Evolutionary conservation across 92 coral and sea anemone species (phyloP), one percentile per base, ranked within the genome.

Genomic region (Pocillopora grandis): DNA sequence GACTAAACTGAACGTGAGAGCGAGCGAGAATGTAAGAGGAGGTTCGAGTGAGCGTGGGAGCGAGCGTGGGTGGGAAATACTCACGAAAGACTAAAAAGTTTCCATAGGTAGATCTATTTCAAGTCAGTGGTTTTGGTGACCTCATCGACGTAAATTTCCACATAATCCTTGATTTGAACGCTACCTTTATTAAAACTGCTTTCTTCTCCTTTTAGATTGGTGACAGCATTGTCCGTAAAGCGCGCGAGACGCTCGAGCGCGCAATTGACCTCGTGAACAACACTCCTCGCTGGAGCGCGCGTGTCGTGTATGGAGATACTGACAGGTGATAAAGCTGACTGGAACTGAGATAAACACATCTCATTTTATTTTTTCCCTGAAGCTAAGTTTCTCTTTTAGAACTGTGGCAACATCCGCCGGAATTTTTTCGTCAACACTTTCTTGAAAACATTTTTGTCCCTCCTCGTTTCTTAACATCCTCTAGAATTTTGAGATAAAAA

Each of bases 241-340:
- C 99, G 12, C 92, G 99, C 11, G 99, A 97, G 82, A 97, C 99
- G 2, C 85, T 97, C 76, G 99, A 97, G 37, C 91, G 93, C 12
- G 98, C 99, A 1, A 97, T 97, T 57, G 93, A 94, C 55, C 87
- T 97, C 33, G 99, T 97, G 72, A 97, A 97, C 95, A 92, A 77
- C 70, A 97, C 97, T 62, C 79, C 91, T 35, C 94, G 93, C 64
- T 97, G 99, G 99, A 94, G 97, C 17, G 99, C 95, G 20, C 92
- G 96, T 36, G 99, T 97, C 75, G 98, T 97, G 62, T 97, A 94
- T 72, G 98, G 99, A 9, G 99, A 97, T 69, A 97, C 99, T 2
- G 99, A 97, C 90, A 97, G 98, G 98, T 95, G 71, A 60, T 60
- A 42, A 9, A 31, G 13, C 66, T 65, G 12, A 59, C 62, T 7